phyloP scores from a whole-genome alignment of 2,113 vertebrate genomes.

The Ammodytes marinus region DNA sequence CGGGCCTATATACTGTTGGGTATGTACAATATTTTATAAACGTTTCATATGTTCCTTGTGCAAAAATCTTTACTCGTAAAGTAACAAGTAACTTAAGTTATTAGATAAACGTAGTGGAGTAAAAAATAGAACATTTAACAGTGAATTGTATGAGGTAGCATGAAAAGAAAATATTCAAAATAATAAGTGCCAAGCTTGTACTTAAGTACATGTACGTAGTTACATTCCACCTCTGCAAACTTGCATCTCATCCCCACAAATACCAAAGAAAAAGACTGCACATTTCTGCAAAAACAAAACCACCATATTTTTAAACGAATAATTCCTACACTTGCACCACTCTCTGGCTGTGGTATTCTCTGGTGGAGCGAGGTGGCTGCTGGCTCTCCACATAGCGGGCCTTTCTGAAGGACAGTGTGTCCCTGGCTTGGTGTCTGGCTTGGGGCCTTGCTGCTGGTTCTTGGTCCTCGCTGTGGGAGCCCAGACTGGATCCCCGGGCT shows the following conservation, averaged over 20 bases:
- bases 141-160: too few species aligned
- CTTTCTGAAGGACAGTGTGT: conserved; percentile 60
- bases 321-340: conserved; percentile 64
- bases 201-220: too few species aligned
- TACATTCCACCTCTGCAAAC: not conserved
- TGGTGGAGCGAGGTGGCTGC: conserved; percentile 10
- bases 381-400: conserved; percentile 46
- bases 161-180: too few species aligned
- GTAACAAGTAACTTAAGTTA: too few species aligned
- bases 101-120: too few species aligned
- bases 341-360: conserved; percentile 59
- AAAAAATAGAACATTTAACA: too few species aligned
- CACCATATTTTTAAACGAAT: not conserved
- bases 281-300: not conserved
- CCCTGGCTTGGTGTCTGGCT: conserved; percentile 48
- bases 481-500: conserved; percentile 46
- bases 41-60: too few species aligned
- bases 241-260: not conserved
- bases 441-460: conserved; percentile 20
- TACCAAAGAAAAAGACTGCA: conserved; percentile 7
- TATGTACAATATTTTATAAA: too few species aligned
- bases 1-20: too few species aligned
- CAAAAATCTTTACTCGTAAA: too few species aligned
- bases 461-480: conserved; percentile 58
- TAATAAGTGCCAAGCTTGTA: too few species aligned